phyloP scores from a whole-genome alignment of 2,113 vertebrate species.

The Callaeas wilsoni region DNA sequence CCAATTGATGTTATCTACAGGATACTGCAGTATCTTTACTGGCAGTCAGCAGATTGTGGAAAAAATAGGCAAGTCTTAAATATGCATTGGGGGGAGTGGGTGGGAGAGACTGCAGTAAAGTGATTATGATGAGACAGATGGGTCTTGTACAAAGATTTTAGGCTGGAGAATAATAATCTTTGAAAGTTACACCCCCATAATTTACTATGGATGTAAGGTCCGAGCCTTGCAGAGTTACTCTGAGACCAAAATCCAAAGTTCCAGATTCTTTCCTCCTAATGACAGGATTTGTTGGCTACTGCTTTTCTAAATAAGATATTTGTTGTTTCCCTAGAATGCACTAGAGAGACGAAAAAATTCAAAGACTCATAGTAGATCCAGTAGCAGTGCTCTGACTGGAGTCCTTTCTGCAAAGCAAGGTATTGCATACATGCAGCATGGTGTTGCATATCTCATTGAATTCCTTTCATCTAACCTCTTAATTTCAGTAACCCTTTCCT shows the following conservation, averaged over 20 bases:
- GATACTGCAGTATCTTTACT: not conserved
- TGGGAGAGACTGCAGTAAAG: not conserved
- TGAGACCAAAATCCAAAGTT: not conserved
- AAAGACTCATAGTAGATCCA: slow-evolving; percentile 79
- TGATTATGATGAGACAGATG: not conserved
- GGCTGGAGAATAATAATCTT: not conserved
- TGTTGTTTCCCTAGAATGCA: slow-evolving; percentile 79
- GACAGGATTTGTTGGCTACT: not conserved
- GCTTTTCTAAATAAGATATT: not conserved
- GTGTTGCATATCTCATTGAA: not conserved
- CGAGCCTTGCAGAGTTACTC: not conserved
- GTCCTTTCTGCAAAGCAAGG: slow-evolving; percentile 97
- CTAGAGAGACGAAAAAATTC: slow-evolving; percentile 89
- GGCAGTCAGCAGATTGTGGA: not conserved
- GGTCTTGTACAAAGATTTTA: not conserved
- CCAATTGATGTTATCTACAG: not conserved
- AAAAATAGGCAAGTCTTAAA: not conserved
- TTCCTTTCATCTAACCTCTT: not conserved
- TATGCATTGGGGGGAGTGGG: not conserved
- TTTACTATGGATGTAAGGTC: not conserved
- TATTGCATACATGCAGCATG: slow-evolving; percentile 46
- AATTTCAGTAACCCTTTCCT: not conserved
- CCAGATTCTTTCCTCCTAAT: not conserved
- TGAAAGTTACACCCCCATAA: not conserved
- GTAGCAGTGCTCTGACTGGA: slow-evolving; percentile 88